These are phyloP conservation scores for Phylloscopus trochiloides DNA, from an alignment of 2,113 vertebrate species.

Conservation along the genomic window DNA sequence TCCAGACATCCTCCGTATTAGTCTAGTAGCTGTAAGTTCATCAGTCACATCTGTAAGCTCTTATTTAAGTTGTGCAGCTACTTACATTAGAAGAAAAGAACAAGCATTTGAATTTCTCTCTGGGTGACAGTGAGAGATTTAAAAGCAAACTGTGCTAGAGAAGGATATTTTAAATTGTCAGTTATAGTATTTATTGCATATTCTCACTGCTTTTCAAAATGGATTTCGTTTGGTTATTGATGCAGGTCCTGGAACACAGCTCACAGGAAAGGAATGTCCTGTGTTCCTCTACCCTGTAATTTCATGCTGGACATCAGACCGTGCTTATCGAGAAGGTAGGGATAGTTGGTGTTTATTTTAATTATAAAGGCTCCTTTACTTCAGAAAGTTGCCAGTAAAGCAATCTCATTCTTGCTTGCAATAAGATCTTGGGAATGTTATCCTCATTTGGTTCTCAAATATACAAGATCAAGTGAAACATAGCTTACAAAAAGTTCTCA, in stretches of 20 bases:
- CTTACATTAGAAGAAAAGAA: neutral
- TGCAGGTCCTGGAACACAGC: slow-evolving; percentile 43
- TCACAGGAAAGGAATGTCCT: slow-evolving; percentile 78
- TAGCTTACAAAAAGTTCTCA: neutral
- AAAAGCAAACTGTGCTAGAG: neutral
- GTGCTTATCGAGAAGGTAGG: slow-evolving; percentile 79
- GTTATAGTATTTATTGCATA: neutral
- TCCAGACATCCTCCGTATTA: neutral
- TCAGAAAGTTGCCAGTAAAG: neutral
- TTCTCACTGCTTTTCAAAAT: neutral
- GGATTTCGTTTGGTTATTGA: slow-evolving; percentile 16
- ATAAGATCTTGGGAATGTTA: neutral
- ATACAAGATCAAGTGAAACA: neutral
- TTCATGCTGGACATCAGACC: slow-evolving; percentile 72
- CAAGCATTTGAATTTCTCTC: neutral
- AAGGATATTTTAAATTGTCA: neutral
- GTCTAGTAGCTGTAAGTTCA: neutral
- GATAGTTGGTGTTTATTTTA: neutral
- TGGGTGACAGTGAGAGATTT: neutral
- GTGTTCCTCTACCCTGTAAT: slow-evolving; percentile 79
- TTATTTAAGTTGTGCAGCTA: neutral
- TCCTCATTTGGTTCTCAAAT: neutral
- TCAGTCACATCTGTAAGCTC: neutral
- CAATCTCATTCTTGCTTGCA: neutral
- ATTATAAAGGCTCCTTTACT: neutral